These are phyloP conservation scores for Chironomus striatipennis DNA, from an alignment of 1,140 invertebrate species.

Conservation along the genomic window DNA sequence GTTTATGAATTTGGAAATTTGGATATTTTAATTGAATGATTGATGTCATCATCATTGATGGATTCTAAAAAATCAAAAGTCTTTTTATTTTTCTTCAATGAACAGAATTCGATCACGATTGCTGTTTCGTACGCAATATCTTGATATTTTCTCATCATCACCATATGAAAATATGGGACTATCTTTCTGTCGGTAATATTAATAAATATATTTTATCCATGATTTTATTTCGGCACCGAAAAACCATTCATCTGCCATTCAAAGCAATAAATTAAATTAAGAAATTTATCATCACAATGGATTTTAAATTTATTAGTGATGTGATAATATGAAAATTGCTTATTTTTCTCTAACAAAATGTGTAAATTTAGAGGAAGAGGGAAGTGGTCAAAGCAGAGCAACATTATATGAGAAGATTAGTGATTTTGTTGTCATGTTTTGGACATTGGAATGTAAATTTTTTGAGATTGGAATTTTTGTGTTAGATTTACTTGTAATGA, in stretches of 20 bases:
- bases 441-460: too few species aligned
- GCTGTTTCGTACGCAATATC: too few species aligned
- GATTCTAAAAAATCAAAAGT: background rate
- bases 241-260: background rate
- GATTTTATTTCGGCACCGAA: background rate
- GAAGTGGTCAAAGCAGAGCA: too few species aligned
- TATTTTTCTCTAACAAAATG: background rate
- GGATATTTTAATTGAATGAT: background rate
- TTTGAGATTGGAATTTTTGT: too few species aligned
- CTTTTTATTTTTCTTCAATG: too few species aligned
- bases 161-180: too few species aligned
- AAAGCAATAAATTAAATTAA: slow-evolving; percentile 21
- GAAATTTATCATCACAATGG: slow-evolving; percentile 21
- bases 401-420: too few species aligned
- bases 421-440: too few species aligned
- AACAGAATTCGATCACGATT: too few species aligned
- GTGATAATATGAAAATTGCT: background rate
- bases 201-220: background rate
- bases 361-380: too few species aligned
- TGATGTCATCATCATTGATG: background rate
- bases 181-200: background rate
- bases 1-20: background rate
- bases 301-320: background rate
- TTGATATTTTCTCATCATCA: background rate
- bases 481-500: too few species aligned